Conservation (phyloP, 2,113 vertebrate species). For the Mandrillus leucophaeus region DNA sequence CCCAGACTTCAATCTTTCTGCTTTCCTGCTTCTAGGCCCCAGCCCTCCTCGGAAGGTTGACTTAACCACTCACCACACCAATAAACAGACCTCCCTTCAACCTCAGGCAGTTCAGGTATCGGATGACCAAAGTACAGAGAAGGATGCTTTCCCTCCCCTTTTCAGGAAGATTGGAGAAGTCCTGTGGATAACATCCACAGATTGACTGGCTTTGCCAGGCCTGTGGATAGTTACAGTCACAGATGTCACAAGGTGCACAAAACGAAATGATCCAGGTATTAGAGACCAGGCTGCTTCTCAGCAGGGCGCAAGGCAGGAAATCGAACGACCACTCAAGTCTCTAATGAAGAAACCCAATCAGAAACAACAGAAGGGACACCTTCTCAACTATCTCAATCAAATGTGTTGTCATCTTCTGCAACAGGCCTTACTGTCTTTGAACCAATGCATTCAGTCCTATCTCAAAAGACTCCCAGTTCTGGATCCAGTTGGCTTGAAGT, state of each 20-base stretch:
- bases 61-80: background rate
- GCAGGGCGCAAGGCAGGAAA: background rate
- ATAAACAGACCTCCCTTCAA: background rate
- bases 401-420: constrained; percentile 84
- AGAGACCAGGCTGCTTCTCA: constrained; percentile 68
- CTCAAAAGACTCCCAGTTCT: constrained; percentile 85
- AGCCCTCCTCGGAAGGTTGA: background rate
- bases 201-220: constrained; percentile 85
- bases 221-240: constrained; percentile 89
- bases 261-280: constrained; percentile 77
- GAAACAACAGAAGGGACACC: constrained; percentile 58
- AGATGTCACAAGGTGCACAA: constrained; percentile 89
- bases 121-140: background rate
- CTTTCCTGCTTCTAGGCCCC: background rate
- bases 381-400: constrained; percentile 86
- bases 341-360: background rate
- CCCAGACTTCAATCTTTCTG: background rate
- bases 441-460: constrained; percentile 76
- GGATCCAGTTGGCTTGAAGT: constrained; percentile 73
- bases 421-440: constrained; percentile 85
- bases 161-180: constrained; percentile 49
- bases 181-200: constrained; percentile 73
- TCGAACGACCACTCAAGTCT: background rate
- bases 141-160: constrained; percentile 55
- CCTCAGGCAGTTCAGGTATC: background rate